Evolutionary conservation across 1,140 invertebrate genomes (phyloP).

Genomic region (Temnothorax longispinosus): DNA sequence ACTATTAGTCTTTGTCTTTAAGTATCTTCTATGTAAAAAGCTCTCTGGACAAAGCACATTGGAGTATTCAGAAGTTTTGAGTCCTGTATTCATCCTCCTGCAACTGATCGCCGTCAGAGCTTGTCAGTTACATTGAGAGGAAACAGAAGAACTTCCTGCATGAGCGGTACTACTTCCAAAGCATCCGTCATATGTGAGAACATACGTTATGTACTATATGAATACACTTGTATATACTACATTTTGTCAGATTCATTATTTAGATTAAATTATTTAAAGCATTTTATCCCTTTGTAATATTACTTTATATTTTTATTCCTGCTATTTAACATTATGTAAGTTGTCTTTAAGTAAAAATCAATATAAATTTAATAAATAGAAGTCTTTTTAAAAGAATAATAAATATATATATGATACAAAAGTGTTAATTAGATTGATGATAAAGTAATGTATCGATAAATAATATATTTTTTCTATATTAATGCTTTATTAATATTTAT

Average conservation of each 20-base stretch:
- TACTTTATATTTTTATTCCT: constrained; percentile 21
- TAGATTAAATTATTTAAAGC: constrained; percentile 34
- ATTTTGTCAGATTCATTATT: constrained; percentile 31
- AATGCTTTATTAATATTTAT: background rate
- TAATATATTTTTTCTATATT: constrained; percentile 3
- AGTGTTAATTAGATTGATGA: background rate
- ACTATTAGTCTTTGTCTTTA: constrained; percentile 95
- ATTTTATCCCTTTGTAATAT: background rate
- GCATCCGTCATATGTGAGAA: background rate
- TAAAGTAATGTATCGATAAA: background rate
- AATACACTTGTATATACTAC: constrained; percentile 11
- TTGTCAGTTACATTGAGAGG: constrained; percentile 92
- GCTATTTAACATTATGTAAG: background rate
- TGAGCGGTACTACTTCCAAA: constrained; percentile 17
- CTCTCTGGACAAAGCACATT: constrained; percentile 92
- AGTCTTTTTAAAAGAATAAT: background rate
- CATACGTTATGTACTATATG: constrained; percentile 1
- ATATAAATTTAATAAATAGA: constrained; percentile 11
- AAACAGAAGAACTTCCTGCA: background rate
- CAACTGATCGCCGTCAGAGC: constrained; percentile 96
- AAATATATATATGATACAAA: background rate
- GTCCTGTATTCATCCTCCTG: constrained; percentile 95
- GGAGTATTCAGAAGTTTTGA: constrained; percentile 96
- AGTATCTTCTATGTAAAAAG: constrained; percentile 96
- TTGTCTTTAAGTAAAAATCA: background rate